Evolutionary conservation across 2,888 invertebrate genomes (phyloP), one percentile per base, ranked within the genome.

Genomic region (Sphaerophoria rueppellii): DNA sequence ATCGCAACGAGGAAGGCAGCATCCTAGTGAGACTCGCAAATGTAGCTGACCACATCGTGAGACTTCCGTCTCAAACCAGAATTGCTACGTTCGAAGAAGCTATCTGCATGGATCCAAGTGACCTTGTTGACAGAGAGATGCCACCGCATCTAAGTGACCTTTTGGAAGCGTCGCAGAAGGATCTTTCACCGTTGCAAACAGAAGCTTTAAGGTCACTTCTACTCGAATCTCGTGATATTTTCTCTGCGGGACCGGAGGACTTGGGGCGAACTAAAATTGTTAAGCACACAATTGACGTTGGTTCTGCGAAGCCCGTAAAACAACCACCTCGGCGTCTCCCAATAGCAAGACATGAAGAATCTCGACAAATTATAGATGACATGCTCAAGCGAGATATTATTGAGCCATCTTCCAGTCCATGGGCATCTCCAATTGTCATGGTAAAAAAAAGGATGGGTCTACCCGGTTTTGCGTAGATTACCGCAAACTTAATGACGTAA

Each of bases 191-290:
- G 37, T 40, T 6, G 40, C 67, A 65, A 37, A 16, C 65, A 35
- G 35, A 65, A 37, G 65, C 35, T 11, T 52, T 65, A 7, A 50
- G 16, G 52, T 52, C 16, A 40, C 37, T 52, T 34, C 11, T 65
- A 65, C 2, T 52, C 24, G 65, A 65, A 52, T 52, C 52, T 52
- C 16, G 40, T 37, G 52, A 65, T 16, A 65, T 65, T n/a, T 37
- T 52, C 16, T 16, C 60, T 3, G 40, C 52, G 4, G 35, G 58
- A 4, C 35, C 50, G 4, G 71, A 54, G 16, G 52, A 61, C 32
- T 35, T 55, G 57, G 74, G 65, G 11, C 40, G 50, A 35, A 75
- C 74, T 4, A 48, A 75, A 35, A 2, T 75, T 40, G 55, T 75
- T 24, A 16, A 37, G 48, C 58, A 67, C 46, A 65, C 65, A 67